Percentiles rank a stretch among this genome's conserved stretches.
Evolutionary conservation across 2,888 invertebrate species (phyloP).

Genomic region (Zaprionus bogoriensis): DNA sequence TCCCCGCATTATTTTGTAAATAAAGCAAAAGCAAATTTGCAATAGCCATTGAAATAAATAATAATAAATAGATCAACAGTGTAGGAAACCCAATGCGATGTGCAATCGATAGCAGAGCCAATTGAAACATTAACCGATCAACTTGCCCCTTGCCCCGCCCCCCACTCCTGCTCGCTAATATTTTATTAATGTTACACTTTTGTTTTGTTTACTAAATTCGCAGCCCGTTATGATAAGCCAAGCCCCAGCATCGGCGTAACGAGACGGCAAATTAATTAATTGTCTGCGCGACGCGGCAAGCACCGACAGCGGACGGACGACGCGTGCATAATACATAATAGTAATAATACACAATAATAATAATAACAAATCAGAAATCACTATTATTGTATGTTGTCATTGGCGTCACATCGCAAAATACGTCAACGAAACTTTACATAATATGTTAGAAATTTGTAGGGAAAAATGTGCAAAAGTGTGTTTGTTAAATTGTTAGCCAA

Average conservation of each 20-base stretch:
- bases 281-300: slow-evolving; percentile 23
- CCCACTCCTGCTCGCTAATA: background rate
- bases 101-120: too few relatives aligned
- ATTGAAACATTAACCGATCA: background rate
- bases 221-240: slow-evolving; percentile 37
- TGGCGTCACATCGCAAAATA: slow-evolving; percentile 36
- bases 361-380: background rate
- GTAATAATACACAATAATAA: slow-evolving; percentile 1
- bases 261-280: slow-evolving; percentile 20
- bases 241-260: slow-evolving; percentile 15
- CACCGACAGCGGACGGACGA: slow-evolving; percentile 2
- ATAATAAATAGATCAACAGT: background rate
- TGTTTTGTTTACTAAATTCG: slow-evolving; percentile 28
- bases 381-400: slow-evolving; percentile 30
- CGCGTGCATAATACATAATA: slow-evolving; percentile 13
- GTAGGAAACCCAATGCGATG: background rate
- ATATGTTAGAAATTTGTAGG: slow-evolving; percentile 47
- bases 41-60: background rate
- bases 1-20: slow-evolving; percentile 1
- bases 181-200: slow-evolving; percentile 10
- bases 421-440: slow-evolving; percentile 45
- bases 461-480: slow-evolving; percentile 75
- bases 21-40: background rate
- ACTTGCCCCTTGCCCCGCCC: too few relatives aligned
- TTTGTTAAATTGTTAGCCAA: slow-evolving; percentile 76